A percentile compares a stretch with the other conserved stretches of the same genome.
phyloP scores from a whole-genome alignment of 1,140 invertebrate species.

The Palaemon carinicauda region DNA sequence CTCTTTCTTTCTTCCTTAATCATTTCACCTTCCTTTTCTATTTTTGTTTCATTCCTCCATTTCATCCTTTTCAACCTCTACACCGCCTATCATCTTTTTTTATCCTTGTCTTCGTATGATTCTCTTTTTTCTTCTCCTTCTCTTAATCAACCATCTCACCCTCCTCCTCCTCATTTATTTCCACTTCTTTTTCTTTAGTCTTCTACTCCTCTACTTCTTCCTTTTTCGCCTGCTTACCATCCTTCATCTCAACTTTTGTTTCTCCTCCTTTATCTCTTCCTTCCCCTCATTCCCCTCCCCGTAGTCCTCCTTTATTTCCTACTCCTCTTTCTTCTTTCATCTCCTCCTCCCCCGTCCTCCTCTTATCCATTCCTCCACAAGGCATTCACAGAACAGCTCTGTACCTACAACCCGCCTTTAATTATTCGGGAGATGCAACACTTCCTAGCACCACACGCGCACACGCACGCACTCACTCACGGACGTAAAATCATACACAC shows the following conservation, averaged over 20 bases:
- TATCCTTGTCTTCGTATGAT: neutral
- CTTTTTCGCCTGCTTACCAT: no score
- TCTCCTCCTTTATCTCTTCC: neutral
- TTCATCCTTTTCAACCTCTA: neutral
- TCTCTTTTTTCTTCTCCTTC: no score
- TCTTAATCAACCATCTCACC: neutral
- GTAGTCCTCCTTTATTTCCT: no score
- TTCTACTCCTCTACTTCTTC: no score
- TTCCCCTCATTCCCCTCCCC: neutral
- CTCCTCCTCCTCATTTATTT: neutral
- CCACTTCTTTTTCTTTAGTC: no score
- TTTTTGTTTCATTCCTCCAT: neutral
- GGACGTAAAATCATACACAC: no score
- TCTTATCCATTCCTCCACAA: neutral
- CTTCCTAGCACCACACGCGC: no score
- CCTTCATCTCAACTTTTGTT: neutral
- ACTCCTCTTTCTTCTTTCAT: neutral
- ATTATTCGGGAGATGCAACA: no score
- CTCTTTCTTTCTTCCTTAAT: neutral
- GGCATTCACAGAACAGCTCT: no score
- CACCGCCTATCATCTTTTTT: neutral
- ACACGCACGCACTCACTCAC: no score
- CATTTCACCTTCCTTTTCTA: neutral
- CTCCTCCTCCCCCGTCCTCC: neutral
- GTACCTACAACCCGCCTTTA: no score